phyloP scores from a whole-genome alignment of 2,888 invertebrate species.

The Rhabditophanes sp. region DNA sequence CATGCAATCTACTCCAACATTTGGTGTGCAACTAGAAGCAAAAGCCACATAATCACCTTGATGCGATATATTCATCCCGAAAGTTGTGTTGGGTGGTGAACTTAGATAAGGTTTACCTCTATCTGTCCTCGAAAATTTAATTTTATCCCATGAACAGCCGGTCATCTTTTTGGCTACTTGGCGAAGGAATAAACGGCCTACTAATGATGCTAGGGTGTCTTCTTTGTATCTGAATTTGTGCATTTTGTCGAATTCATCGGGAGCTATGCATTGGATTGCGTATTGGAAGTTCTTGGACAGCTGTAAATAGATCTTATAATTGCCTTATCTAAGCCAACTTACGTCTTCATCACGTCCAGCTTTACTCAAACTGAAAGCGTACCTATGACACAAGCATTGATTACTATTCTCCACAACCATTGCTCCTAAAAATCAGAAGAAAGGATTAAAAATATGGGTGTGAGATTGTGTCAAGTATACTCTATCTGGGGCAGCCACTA shows the following conservation, averaged over 20 bases:
- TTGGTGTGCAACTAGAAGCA: slow-evolving; percentile 31
- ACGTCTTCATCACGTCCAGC: slow-evolving; percentile 33
- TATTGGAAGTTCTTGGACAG: slow-evolving; percentile 16
- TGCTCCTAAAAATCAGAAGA: too few relatives aligned
- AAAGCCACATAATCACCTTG: slow-evolving; percentile 44
- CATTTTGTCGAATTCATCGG: slow-evolving; percentile 33
- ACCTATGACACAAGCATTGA: slow-evolving; percentile 26
- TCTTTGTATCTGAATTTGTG: slow-evolving; percentile 31
- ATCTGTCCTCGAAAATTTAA: slow-evolving; percentile 37
- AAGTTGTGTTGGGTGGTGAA: slow-evolving; percentile 20
- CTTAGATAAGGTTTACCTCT: slow-evolving; percentile 39
- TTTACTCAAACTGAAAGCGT: slow-evolving; percentile 33
- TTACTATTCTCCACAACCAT: too few relatives aligned
- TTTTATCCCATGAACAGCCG: slow-evolving; percentile 27
- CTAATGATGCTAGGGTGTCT: slow-evolving; percentile 33
- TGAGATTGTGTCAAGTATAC: too few relatives aligned
- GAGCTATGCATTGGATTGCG: slow-evolving; percentile 37
- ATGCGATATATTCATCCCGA: slow-evolving; percentile 41
- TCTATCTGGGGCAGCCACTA: too few relatives aligned
- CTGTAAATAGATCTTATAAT: background rate
- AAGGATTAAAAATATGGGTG: too few relatives aligned
- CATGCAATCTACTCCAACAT: slow-evolving; percentile 43
- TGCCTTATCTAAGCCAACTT: slow-evolving; percentile 1
- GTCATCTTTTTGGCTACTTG: slow-evolving; percentile 30
- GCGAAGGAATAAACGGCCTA: slow-evolving; percentile 35